These are phyloP conservation scores for Willisornis vidua DNA, from an alignment of 2,113 vertebrate genomes.

Conservation along the genomic window DNA sequence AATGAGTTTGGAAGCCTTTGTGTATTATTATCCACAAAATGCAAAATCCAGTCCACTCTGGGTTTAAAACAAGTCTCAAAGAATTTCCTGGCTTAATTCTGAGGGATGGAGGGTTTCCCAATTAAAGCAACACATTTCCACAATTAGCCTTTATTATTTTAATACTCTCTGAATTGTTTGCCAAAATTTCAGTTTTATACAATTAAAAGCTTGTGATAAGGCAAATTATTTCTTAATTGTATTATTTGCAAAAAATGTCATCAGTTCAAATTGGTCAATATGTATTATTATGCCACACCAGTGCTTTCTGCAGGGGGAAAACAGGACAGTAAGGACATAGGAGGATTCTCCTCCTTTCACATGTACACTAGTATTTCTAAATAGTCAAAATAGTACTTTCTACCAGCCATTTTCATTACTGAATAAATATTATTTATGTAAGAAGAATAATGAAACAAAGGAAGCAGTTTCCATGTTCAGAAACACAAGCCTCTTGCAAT, in stretches of 20 bases:
- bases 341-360: not conserved
- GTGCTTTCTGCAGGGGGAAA: not conserved
- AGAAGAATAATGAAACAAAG: not conserved
- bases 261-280: not conserved
- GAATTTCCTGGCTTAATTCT: not conserved
- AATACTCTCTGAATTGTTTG: not conserved
- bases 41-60: not conserved
- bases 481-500: not conserved
- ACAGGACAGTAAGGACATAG: not conserved
- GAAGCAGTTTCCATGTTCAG: not conserved
- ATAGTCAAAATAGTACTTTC: not conserved
- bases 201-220: not conserved
- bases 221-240: not conserved
- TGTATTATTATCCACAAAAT: not conserved
- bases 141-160: not conserved
- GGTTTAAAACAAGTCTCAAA: not conserved
- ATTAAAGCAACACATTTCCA: not conserved
- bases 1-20: constrained; percentile 19
- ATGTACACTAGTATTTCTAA: not conserved
- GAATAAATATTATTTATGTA: not conserved
- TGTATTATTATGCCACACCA: not conserved
- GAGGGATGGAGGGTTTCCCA: not conserved
- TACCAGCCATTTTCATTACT: not conserved
- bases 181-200: not conserved
- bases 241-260: not conserved